These are phyloP conservation scores for Carpatolechia fugitivella DNA, from an alignment of 2,888 invertebrate species.

Conservation along the genomic window DNA sequence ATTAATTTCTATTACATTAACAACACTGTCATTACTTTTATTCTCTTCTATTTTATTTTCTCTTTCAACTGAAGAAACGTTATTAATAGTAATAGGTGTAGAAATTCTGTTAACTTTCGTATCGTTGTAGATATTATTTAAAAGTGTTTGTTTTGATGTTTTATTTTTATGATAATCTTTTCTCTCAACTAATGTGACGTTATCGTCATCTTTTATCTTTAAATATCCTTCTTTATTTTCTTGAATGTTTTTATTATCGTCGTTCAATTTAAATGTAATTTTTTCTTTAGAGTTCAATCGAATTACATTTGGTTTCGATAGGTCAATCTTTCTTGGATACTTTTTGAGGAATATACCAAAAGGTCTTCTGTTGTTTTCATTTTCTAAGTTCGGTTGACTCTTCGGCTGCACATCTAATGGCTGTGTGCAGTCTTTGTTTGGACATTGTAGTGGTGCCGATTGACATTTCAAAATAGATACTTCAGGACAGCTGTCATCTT, in stretches of 20 bases:
- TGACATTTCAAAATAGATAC: background rate
- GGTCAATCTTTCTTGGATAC: background rate
- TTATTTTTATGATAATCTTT: slow-evolving; percentile 49
- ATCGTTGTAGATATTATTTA: background rate
- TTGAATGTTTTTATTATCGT: slow-evolving; percentile 40
- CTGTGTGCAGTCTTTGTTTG: background rate
- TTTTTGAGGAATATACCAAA: background rate
- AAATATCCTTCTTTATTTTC: slow-evolving; percentile 48
- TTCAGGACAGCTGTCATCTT: background rate
- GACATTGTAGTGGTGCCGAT: background rate
- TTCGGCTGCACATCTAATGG: background rate
- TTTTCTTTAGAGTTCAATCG: slow-evolving; percentile 41
- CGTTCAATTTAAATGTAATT: slow-evolving; percentile 41
- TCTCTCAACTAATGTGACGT: slow-evolving; percentile 52
- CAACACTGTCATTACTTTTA: slow-evolving; percentile 38
- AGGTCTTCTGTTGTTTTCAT: background rate
- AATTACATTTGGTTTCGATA: slow-evolving; percentile 20
- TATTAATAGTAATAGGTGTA: background rate
- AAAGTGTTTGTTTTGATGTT: slow-evolving; percentile 26
- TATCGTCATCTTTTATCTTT: slow-evolving; percentile 53
- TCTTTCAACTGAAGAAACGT: background rate
- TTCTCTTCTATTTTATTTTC: background rate
- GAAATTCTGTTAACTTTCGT: background rate
- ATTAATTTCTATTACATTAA: slow-evolving; percentile 57
- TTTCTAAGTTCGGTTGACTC: background rate